Percentiles rank a stretch among this genome's conserved stretches.
Evolutionary conservation across 2,797 vertebrate species (phyloP).

Genomic region (Sebastes ruberrimus): DNA sequence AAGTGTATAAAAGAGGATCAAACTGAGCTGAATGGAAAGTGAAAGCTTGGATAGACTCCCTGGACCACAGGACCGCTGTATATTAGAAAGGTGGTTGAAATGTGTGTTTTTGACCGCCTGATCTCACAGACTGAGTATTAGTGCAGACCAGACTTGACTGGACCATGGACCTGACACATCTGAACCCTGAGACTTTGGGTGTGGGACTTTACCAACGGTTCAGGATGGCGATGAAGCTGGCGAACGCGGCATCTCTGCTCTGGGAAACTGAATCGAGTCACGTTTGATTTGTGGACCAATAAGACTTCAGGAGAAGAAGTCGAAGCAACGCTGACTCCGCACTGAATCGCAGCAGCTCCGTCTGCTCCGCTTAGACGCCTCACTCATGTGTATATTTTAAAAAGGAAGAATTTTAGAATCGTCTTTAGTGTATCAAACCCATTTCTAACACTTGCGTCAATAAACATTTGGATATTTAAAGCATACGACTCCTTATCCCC

Average conservation of each 20-base stretch:
- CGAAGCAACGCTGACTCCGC: conserved; percentile 57
- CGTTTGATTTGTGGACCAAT: conserved; percentile 67
- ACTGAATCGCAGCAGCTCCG: conserved; percentile 63
- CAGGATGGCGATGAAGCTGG: conserved; percentile 17
- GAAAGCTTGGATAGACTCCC: conserved; percentile 40
- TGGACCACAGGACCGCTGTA: conserved; percentile 61
- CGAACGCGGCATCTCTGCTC: conserved; percentile 35
- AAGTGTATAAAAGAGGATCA: conserved; percentile 58
- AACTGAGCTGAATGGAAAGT: conserved; percentile 52
- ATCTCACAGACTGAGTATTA: conserved; percentile 53
- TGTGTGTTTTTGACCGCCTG: conserved; percentile 34
- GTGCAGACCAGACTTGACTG: conserved; percentile 45
- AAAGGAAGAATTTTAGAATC: conserved; percentile 77
- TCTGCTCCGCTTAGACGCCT: conserved; percentile 61
- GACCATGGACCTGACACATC: conserved; percentile 47
- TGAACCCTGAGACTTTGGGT: conserved; percentile 30
- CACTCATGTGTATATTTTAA: conserved; percentile 81
- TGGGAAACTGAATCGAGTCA: conserved; percentile 46
- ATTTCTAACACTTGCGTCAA: conserved; percentile 82
- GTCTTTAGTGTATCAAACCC: conserved; percentile 81
- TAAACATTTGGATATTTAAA: conserved; percentile 84
- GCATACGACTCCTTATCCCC: conserved; percentile 60
- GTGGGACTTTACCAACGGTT: conserved; percentile 28
- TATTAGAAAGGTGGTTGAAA: conserved; percentile 57
- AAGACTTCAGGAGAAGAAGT: conserved; percentile 55